Conservation (phyloP, 2,797 vertebrate species). For the Toxotes lorentzi region DNA sequence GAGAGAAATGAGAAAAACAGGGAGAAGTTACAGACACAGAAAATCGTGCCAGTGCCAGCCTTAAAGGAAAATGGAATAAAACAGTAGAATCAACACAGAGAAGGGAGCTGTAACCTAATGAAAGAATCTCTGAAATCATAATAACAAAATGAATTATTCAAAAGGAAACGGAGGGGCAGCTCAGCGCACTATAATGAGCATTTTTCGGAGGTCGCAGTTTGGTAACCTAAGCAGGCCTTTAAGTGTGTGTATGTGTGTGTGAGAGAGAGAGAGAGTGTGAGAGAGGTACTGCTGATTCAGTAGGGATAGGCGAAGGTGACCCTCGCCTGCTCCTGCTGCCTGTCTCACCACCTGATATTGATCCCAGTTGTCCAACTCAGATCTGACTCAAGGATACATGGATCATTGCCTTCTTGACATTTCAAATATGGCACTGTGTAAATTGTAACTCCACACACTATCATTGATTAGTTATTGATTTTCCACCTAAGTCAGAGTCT, state of each 20-base stretch:
- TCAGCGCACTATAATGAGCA: slow-evolving; percentile 65
- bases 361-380: slow-evolving; percentile 78
- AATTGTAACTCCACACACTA: slow-evolving; percentile 63
- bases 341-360: slow-evolving; percentile 84
- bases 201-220: slow-evolving; percentile 81
- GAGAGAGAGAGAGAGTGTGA: slow-evolving; percentile 28
- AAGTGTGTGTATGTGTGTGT: slow-evolving; percentile 50
- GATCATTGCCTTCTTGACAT: slow-evolving; percentile 78
- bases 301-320: slow-evolving; percentile 88
- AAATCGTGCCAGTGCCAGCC: slow-evolving; percentile 5
- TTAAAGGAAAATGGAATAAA: slow-evolving; percentile 17
- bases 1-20: slow-evolving; percentile 32
- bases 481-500: slow-evolving; percentile 50
- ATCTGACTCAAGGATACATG: slow-evolving; percentile 77
- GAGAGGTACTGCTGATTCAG: slow-evolving; percentile 88
- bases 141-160: slow-evolving; percentile 75
- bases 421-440: slow-evolving; percentile 78
- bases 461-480: slow-evolving; percentile 80
- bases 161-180: slow-evolving; percentile 31
- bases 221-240: slow-evolving; percentile 81
- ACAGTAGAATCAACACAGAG: slow-evolving; percentile 35
- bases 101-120: slow-evolving; percentile 38
- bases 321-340: slow-evolving; percentile 77
- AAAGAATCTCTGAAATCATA: slow-evolving; percentile 58
- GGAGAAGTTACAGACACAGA: slow-evolving; percentile 35